Evolutionary conservation across 2,113 vertebrate genomes (phyloP).

Genomic region (Bettongia penicillata): DNA sequence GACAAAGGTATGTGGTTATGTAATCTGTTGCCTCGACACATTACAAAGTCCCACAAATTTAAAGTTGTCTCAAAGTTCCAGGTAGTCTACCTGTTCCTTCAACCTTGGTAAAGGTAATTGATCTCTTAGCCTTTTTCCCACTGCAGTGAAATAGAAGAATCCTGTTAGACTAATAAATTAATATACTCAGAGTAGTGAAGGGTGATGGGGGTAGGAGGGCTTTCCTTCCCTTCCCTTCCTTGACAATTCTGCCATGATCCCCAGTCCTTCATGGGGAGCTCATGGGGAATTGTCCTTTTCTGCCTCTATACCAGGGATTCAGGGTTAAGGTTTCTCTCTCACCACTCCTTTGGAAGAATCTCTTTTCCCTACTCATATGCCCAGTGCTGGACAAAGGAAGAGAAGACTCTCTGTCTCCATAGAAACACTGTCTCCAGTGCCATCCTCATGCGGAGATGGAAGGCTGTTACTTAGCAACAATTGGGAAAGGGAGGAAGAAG

Average conservation of each 20-base stretch:
- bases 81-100: neutral
- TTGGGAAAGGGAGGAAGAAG: neutral
- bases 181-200: neutral
- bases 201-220: neutral
- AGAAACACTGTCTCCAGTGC: neutral
- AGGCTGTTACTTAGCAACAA: neutral
- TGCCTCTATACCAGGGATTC: neutral
- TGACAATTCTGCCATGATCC: neutral
- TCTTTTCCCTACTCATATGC: neutral
- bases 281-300: too few relatives aligned
- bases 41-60: neutral
- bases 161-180: neutral
- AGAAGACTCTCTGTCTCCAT: neutral
- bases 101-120: neutral
- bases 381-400: neutral
- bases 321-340: neutral
- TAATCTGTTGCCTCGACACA: neutral
- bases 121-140: neutral
- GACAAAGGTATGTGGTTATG: neutral
- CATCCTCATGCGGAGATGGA: too few relatives aligned
- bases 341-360: neutral
- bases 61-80: neutral
- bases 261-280: neutral
- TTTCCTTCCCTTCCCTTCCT: neutral
- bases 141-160: neutral